These are phyloP conservation scores for Bombus picipes DNA, from an alignment of 1,140 invertebrate genomes.

Conservation along the genomic window DNA sequence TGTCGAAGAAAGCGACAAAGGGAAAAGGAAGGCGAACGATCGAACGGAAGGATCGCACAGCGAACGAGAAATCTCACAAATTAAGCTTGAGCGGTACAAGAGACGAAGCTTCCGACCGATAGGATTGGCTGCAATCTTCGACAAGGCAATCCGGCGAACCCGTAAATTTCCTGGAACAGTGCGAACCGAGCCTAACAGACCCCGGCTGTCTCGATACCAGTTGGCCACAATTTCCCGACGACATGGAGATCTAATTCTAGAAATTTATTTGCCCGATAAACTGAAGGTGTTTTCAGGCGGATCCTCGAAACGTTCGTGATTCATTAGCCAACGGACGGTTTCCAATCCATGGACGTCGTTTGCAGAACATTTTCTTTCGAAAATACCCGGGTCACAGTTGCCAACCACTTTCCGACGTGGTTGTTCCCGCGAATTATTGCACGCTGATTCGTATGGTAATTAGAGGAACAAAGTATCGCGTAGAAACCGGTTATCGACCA, in stretches of 20 bases:
- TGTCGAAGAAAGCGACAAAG: background rate
- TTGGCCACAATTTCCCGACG: conserved; percentile 54
- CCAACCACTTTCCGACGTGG: background rate
- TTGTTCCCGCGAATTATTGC: background rate
- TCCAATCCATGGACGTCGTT: conserved; percentile 25
- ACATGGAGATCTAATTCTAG: conserved; percentile 50
- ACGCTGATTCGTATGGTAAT: conserved; percentile 7
- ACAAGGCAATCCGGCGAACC: conserved; percentile 67
- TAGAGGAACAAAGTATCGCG: background rate
- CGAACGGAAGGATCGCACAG: conserved; percentile 24
- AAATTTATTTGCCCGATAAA: conserved; percentile 56
- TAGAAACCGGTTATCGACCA: background rate
- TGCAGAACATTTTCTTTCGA: conserved; percentile 19
- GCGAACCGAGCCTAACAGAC: conserved; percentile 57
- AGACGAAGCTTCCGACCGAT: conserved; percentile 53
- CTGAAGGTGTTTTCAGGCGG: conserved; percentile 47
- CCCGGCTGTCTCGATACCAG: conserved; percentile 50
- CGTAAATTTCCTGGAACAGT: conserved; percentile 60
- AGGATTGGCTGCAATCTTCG: conserved; percentile 75
- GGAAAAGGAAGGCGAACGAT: background rate
- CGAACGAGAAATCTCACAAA: conserved; percentile 71
- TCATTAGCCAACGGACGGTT: conserved; percentile 29
- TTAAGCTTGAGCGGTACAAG: conserved; percentile 70
- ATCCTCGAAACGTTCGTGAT: conserved; percentile 33
- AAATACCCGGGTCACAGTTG: background rate